Evolutionary conservation across 2,113 vertebrate genomes (phyloP).

Genomic region (Phalacrocorax carbo): DNA sequence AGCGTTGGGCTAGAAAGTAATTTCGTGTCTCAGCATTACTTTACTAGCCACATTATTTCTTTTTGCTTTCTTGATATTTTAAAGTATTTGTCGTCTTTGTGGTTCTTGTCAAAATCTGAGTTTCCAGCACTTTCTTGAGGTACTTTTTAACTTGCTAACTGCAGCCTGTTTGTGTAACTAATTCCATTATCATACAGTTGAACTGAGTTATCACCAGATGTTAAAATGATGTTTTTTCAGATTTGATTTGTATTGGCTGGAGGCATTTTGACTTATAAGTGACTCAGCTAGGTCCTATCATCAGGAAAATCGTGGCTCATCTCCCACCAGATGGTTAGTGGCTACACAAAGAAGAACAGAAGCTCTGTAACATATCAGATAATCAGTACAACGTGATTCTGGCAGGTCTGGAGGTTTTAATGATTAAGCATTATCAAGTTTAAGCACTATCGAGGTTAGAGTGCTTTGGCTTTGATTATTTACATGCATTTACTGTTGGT

Average conservation of each 20-base stretch:
- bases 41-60: neutral
- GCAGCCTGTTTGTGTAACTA: neutral
- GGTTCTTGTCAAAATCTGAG: neutral
- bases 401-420: neutral
- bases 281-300: neutral
- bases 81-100: neutral
- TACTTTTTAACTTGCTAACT: neutral
- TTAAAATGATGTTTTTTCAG: conserved; percentile 13
- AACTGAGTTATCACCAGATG: conserved; percentile 11
- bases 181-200: conserved; percentile 20
- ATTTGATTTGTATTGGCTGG: conserved; percentile 2
- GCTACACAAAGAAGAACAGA: neutral
- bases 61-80: neutral
- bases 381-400: neutral
- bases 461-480: neutral
- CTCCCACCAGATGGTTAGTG: neutral
- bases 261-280: neutral
- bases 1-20: neutral
- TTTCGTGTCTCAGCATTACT: neutral
- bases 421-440: neutral
- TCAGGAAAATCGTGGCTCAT: neutral
- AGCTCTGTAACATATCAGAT: neutral
- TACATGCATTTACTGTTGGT: neutral
- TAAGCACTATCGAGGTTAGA: neutral
- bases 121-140: neutral